These are phyloP conservation scores for Larimichthys crocea DNA, from an alignment of 2,113 vertebrate species.

Conservation along the genomic window DNA sequence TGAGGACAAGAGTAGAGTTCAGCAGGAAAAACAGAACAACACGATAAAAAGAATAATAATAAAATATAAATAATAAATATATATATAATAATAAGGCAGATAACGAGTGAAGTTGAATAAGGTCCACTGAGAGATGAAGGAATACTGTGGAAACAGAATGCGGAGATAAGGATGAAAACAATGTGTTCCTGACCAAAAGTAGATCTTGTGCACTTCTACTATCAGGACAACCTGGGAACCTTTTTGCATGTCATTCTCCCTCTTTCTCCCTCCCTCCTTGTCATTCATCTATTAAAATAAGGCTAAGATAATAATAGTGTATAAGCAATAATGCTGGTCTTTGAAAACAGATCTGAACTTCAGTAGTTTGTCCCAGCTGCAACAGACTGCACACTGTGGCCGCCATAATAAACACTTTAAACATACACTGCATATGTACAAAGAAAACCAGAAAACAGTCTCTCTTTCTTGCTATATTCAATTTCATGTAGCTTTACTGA, in stretches of 20 bases:
- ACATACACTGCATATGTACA: too few relatives aligned
- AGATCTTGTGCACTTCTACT: neutral
- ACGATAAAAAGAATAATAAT: neutral
- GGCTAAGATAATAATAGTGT: too few relatives aligned
- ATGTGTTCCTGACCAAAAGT: neutral
- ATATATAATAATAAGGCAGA: too few relatives aligned
- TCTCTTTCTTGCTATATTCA: neutral
- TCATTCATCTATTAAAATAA: neutral
- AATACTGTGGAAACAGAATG: conserved; percentile 12
- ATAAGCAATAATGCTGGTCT: too few relatives aligned
- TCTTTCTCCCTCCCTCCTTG: too few relatives aligned
- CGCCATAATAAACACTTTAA: too few relatives aligned
- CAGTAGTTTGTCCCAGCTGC: neutral
- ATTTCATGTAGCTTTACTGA: neutral
- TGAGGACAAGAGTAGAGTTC: conserved; percentile 52
- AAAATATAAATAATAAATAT: too few relatives aligned
- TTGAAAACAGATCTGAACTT: too few relatives aligned
- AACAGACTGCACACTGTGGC: neutral
- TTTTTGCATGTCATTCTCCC: neutral
- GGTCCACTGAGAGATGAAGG: neutral
- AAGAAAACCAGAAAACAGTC: too few relatives aligned
- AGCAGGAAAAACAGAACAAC: conserved; percentile 43
- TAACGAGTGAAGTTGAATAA: conserved; percentile 15
- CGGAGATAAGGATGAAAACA: neutral
- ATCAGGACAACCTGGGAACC: neutral